These are phyloP conservation scores for Rhinophrynus dorsalis DNA, from an alignment of 2,797 vertebrate genomes.

Conservation along the genomic window DNA sequence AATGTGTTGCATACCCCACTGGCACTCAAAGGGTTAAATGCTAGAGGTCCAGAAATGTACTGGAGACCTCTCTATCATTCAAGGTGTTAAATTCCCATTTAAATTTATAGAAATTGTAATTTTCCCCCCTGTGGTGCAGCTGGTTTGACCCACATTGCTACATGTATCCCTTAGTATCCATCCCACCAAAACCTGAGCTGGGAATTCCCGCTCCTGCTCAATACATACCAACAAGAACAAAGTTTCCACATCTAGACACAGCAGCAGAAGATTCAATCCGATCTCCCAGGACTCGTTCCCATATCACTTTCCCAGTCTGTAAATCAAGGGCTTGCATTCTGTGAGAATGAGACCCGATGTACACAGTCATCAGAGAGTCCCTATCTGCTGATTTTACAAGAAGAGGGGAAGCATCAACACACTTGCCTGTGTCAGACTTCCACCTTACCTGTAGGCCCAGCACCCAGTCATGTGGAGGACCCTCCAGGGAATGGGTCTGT, in stretches of 20 bases:
- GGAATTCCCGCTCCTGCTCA: not conserved
- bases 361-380: slow-evolving; percentile 63
- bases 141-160: no score
- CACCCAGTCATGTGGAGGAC: not conserved
- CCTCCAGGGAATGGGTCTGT: slow-evolving; percentile 9
- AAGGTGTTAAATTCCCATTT: no score
- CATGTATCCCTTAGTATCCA: no score
- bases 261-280: slow-evolving; percentile 90
- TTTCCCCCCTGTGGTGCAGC: no score
- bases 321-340: slow-evolving; percentile 83
- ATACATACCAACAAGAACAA: slow-evolving; percentile 82
- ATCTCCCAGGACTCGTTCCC: slow-evolving; percentile 87
- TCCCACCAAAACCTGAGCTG: no score
- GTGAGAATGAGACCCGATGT: slow-evolving; percentile 91
- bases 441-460: slow-evolving; percentile 72
- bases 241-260: slow-evolving; percentile 78
- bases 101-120: no score
- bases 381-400: slow-evolving; percentile 63
- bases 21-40: no score
- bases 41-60: no score
- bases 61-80: no score
- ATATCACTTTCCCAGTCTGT: slow-evolving; percentile 72
- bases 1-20: no score
- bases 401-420: slow-evolving; percentile 91
- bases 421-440: slow-evolving; percentile 86